These are phyloP conservation scores for Geotrypetes seraphini DNA, from an alignment of 2,797 vertebrate species.

Conservation along the genomic window DNA sequence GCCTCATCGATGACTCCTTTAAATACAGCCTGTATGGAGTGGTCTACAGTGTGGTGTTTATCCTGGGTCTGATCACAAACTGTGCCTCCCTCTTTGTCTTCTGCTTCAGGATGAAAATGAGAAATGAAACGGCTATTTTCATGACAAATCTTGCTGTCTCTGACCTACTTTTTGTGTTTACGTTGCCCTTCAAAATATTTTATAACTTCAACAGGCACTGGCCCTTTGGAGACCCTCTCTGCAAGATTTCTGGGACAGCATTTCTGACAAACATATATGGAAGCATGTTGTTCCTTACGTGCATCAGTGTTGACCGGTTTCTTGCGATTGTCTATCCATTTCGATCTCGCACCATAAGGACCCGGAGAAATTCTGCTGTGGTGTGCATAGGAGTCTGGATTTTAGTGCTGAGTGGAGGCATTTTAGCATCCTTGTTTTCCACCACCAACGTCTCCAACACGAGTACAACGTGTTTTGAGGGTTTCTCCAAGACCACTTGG, in stretches of 20 bases:
- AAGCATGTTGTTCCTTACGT: conserved; percentile 96
- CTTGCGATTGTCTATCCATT: conserved; percentile 93
- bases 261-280: conserved; percentile 96
- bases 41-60: conserved; percentile 90
- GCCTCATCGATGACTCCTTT: conserved; percentile 89
- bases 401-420: conserved; percentile 85
- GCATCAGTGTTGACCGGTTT: conserved; percentile 93
- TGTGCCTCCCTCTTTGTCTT: conserved; percentile 91
- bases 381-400: conserved; percentile 88
- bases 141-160: conserved; percentile 93
- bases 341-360: conserved; percentile 80
- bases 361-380: conserved; percentile 75
- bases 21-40: conserved; percentile 93
- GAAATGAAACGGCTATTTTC: conserved; percentile 89
- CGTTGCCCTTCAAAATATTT: conserved; percentile 92
- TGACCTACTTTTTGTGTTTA: conserved; percentile 90
- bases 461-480: conserved; percentile 89
- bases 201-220: conserved; percentile 93
- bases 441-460: conserved; percentile 80
- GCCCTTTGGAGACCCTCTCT: conserved; percentile 89
- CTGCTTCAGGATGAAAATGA: conserved; percentile 88
- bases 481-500: conserved; percentile 93
- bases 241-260: conserved; percentile 89
- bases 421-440: conserved; percentile 90
- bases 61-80: conserved; percentile 89